Base-by-base conservation (phyloP, 2,113 vertebrate genomes). In the Cyanocitta stelleri region DNA sequence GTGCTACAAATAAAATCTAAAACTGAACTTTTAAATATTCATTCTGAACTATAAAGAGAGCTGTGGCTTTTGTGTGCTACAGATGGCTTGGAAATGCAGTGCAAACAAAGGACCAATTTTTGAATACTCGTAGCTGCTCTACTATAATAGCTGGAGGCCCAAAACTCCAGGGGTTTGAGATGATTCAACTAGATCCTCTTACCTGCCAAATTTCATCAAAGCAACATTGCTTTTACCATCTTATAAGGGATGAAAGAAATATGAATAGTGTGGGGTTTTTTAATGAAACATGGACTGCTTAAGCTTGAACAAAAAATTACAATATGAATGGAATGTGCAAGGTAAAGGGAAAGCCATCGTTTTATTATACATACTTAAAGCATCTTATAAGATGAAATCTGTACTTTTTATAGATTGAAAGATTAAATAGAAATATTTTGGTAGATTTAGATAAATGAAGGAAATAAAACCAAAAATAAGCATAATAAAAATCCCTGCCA, bases 1-100 rank as follows among this genome's bases (percentile, higher is more conserved):
- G 90, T 89, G 82, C 63, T 87, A 94, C 89, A 97, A 94, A 97
- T 92, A 94, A 96, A 94, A 96, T 91, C 82, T 86, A 96, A 97
- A 97, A 89, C 83, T 87, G 94, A 97, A 96, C 88, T 97, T 97
- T 93, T 96, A 97, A 97, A 97, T 96, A 97, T 96, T 98, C 94
- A 93, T 96, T 96, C 83, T 91, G 81, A 96, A 96, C 90, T 88
- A 93, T 90, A 96, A 96, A 97, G 96, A 95, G 97, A 82, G 33
- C 74, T 73, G 73, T 90, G 84, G 85, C 95, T 97, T 97, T 95
- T 97, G 92, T 86, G 82, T 37, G 51, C 66, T 97, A 86, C 96
- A 97, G 97, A 96, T 96, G 96, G 97, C 94, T 95, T 84, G 77
- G 94, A 96, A 96, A 95, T 87, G 95, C 89, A 83, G 85, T 64